These are phyloP conservation scores for Parotia lawesii DNA, from an alignment of 2,113 vertebrate genomes.

Conservation along the genomic window DNA sequence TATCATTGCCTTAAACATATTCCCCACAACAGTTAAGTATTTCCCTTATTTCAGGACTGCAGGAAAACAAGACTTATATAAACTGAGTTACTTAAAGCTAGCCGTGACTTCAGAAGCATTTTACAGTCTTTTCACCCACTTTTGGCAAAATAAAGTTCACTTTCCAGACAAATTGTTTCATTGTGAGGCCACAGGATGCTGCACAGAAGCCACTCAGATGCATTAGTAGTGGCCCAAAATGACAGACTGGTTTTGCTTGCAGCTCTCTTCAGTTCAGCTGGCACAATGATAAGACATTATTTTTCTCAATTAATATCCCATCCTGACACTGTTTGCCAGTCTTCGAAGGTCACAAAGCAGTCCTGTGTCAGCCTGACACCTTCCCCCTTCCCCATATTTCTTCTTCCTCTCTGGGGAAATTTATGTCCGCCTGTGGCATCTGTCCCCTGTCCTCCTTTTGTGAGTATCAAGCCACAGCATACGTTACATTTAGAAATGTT, in stretches of 20 bases:
- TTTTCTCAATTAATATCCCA: conserved; percentile 73
- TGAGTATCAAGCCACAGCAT: conserved; percentile 57
- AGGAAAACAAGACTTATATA: conserved; percentile 61
- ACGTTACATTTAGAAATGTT: conserved; percentile 60
- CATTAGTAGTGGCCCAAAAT: not conserved
- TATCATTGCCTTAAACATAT: conserved; percentile 41
- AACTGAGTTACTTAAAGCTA: conserved; percentile 31
- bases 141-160: conserved; percentile 1
- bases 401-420: conserved; percentile 68
- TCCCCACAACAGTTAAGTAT: conserved; percentile 43
- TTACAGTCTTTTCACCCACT: not conserved
- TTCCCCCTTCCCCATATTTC: conserved; percentile 41
- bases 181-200: conserved; percentile 23
- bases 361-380: conserved; percentile 42
- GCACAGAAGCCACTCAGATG: not conserved
- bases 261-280: conserved; percentile 58
- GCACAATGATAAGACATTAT: conserved; percentile 67
- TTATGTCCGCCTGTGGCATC: conserved; percentile 56
- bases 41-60: conserved; percentile 61
- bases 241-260: conserved; percentile 17
- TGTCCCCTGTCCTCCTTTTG: conserved; percentile 71
- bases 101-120: conserved; percentile 8
- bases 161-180: not conserved
- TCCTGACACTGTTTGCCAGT: conserved; percentile 66
- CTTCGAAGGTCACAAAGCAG: conserved; percentile 57